phyloP scores from a whole-genome alignment of 2,797 vertebrate species.

The Hemitrygon akajei region DNA sequence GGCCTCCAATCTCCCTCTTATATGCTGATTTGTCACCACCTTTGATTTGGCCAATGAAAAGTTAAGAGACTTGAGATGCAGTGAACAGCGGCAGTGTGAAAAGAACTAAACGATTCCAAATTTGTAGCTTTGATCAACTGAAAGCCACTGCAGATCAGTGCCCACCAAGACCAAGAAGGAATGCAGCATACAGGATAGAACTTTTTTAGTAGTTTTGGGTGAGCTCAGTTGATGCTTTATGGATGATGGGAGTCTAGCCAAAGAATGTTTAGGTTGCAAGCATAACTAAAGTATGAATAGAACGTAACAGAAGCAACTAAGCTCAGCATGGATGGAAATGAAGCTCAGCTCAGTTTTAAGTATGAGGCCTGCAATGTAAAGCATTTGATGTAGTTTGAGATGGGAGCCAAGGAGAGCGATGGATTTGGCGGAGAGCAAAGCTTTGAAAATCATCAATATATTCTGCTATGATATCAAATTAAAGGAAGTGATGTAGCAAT shows the following conservation, averaged over 20 bases:
- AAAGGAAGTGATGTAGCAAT: background rate
- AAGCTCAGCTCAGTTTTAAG: background rate
- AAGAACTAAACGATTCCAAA: background rate
- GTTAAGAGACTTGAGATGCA: background rate
- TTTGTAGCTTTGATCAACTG: background rate
- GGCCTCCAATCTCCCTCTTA: too few relatives aligned
- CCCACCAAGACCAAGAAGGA: background rate
- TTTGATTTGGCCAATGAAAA: too few relatives aligned
- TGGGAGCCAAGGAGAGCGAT: background rate
- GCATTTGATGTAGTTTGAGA: background rate
- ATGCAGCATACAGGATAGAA: background rate
- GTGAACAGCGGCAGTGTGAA: background rate
- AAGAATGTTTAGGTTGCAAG: background rate
- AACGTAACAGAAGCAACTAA: background rate
- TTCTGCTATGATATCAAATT: background rate
- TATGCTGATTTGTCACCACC: too few relatives aligned
- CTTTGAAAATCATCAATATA: background rate
- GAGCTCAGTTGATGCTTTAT: background rate
- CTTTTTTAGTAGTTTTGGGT: background rate
- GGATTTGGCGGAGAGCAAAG: background rate
- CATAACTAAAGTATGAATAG: background rate
- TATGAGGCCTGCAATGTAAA: background rate
- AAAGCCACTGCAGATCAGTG: background rate
- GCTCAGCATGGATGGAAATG: background rate
- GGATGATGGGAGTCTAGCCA: background rate